A percentile compares a stretch with the other conserved stretches of the same genome.
phyloP scores from a whole-genome alignment of 1,140 invertebrate species.

The Doryteuthis pealeii region DNA sequence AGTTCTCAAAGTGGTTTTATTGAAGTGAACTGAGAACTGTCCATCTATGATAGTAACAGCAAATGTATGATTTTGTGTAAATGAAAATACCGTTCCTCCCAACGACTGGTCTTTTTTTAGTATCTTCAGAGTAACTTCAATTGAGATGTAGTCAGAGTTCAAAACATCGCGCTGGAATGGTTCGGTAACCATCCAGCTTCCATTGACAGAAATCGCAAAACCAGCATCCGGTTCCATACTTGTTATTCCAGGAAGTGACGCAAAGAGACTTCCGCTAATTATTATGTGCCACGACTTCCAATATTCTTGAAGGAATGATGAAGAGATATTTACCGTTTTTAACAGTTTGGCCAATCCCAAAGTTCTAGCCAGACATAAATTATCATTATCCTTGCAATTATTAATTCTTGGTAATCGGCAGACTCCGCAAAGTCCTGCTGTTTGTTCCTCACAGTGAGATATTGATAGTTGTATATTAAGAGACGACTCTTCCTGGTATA shows the following conservation, averaged over 20 bases:
- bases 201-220: conserved; percentile 3
- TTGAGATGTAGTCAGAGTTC: conserved; percentile 4
- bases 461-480: not conserved
- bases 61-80: conserved; percentile 22
- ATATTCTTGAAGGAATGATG: not conserved
- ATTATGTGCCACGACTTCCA: not conserved
- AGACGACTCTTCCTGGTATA: not conserved
- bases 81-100: conserved; percentile 19
- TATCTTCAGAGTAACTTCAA: conserved; percentile 15
- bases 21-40: conserved; percentile 21
- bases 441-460: not conserved
- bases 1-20: conserved; percentile 7
- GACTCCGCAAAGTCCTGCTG: not conserved
- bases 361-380: not conserved
- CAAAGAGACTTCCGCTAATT: not conserved
- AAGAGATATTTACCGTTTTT: not conserved
- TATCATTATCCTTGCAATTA: not conserved
- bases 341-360: not conserved
- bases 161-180: not conserved
- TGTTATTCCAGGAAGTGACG: not conserved
- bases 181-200: not conserved
- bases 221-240: not conserved
- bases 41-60: conserved; percentile 26
- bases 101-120: not conserved
- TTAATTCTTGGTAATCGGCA: not conserved